Evolutionary conservation across 2,113 vertebrate genomes (phyloP), one percentile per base, ranked within the genome.

Genomic region (Aythya baeri): DNA sequence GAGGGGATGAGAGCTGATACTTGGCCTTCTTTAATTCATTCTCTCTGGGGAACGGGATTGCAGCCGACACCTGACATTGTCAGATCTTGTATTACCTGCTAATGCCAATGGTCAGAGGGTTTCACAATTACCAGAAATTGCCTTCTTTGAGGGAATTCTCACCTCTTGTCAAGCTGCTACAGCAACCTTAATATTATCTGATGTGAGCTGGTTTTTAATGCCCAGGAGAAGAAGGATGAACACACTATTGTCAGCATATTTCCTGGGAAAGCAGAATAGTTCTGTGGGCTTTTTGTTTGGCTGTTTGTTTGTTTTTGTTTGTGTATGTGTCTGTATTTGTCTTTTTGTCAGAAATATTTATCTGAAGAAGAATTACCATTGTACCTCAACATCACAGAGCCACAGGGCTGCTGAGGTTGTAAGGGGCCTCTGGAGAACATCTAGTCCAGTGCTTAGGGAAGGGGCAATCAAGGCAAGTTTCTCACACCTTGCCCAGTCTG

Each of bases 401-500:
- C 38, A 27, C 67, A 26, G 41, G 3, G 22, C 32, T 67, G 20
- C 13, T 52, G 50, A 44, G 5, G 3, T 38, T 46, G 41, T 38
- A 76, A 73, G 15, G 12, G 7, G 13, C 23, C 26, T 25, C 38
- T 73, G 59, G 59, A 38, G 38, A 18, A 25, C 27, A 23, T 31
- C 32, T 59, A 49, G n/a, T 49, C 43, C 17, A 32, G 3, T 10
- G 32, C 44, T 59, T 6, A 29, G n/a, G 71, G 41, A 62, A 80
- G 12, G 15, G 20, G 52, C 21, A 63, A 8, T 27, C 26, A 26
- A 3, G 59, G 21, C 36, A 34, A 41, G 13, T 66, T 88, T 36
- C 41, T 67, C 27, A 50, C 1, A 1, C 52, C 0, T 0, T 44
- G 58, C 9, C 41, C 23, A 26, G 11, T 66, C 38, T 0, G 0